Base-by-base conservation (phyloP, 2,888 invertebrate species). In the Sipunculus nudus region DNA sequence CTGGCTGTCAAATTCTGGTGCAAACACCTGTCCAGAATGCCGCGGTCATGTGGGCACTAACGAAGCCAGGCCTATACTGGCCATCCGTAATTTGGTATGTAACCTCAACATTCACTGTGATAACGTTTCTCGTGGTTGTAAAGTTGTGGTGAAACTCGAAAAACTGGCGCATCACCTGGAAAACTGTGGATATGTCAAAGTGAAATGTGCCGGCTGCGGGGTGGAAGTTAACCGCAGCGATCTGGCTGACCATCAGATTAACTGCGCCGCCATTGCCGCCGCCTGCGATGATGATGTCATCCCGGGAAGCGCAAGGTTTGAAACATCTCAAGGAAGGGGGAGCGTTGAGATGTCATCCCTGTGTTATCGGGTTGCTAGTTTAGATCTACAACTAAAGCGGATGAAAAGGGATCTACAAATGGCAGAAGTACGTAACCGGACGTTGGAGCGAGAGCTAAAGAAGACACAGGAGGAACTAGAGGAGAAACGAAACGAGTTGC, bases 231-330 rank as follows among this genome's bases (percentile, higher is more conserved):
- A 68, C 54, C 63, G 73, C 26, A 63, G 67, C 21, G 73, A 77
- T 38, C 69, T 81, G 21, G 70, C 78, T 0, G 60, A 68, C 2
- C 81, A 81, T 58, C 79, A 79, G 53, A 71, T 77, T 40, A 50
- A 66, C 16, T 81, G 81, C 54, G 69, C 72, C n/a, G 77, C 70
- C 10, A 75, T 79, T 21, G 86, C 89, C 85, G 84, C 89, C 84
- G 85, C 72, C 1, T 50, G 75, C 21, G 48, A 59, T 8, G 74
- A 73, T 21, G 73, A 73, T 8, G 69, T 70, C 5, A 63, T 67
- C 6, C 43, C 16, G 25, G 26, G 8, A 46, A n/a, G 23, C 3
- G 8, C 16, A 21, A 6, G 6, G 23, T 8, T 6, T 5, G 6
- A 46, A 19, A 16, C 13, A 28, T 29, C 38, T 10, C 28, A 2